A percentile compares a stretch with the other conserved stretches of the same genome.
Evolutionary conservation across 2,797 vertebrate genomes (phyloP).

Genomic region (Pangasius djambal): DNA sequence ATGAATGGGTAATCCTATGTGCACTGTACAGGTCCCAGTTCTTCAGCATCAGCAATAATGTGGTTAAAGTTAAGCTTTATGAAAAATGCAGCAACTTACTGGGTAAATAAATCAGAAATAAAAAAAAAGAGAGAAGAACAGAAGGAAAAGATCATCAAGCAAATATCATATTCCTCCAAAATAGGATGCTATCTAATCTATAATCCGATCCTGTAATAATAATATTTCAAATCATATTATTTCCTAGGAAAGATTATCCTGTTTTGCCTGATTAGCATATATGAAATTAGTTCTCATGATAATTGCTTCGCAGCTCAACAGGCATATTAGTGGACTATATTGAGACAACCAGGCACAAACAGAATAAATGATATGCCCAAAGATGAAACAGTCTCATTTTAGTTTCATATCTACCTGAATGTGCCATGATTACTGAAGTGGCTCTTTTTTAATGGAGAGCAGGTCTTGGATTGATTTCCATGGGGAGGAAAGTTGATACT

Average conservation of each 20-base stretch:
- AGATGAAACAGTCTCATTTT: neutral
- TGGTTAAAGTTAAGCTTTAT: neutral
- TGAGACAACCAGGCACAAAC: neutral
- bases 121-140: neutral
- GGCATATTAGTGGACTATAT: neutral
- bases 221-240: neutral
- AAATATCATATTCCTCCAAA: neutral
- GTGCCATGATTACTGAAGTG: neutral
- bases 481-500: neutral
- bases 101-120: neutral
- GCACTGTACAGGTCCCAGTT: neutral
- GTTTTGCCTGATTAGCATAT: neutral
- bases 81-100: neutral
- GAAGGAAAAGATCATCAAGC: neutral
- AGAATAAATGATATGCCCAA: neutral
- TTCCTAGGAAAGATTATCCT: neutral
- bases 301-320: neutral
- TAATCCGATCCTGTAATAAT: neutral
- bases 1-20: neutral
- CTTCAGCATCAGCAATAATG: neutral
- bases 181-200: neutral
- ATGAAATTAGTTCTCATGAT: neutral
- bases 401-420: neutral
- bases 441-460: neutral
- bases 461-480: neutral